Evolutionary conservation across 1,140 invertebrate genomes (phyloP).

Genomic region (Zaprionus davidi): DNA sequence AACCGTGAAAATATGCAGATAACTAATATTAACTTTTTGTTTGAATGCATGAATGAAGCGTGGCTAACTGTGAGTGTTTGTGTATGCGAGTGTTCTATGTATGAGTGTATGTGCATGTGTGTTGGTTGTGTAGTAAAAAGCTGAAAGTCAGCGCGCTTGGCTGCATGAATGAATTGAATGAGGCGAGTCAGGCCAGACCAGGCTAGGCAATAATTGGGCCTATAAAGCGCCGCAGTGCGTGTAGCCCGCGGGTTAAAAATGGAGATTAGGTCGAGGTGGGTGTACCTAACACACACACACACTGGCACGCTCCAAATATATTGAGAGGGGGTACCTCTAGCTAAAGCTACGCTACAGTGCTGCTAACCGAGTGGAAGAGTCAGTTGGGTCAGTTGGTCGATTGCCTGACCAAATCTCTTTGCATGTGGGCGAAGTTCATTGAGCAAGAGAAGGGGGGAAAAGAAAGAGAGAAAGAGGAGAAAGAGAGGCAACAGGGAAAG

Average conservation of each 20-base stretch:
- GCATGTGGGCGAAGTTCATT: slow-evolving; percentile 57
- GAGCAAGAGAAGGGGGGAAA: slow-evolving; percentile 1
- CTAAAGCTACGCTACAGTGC: slow-evolving; percentile 16
- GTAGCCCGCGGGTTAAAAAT: slow-evolving; percentile 48
- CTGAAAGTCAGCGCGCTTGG: slow-evolving; percentile 32
- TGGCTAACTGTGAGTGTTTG: slow-evolving; percentile 31
- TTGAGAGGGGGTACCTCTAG: slow-evolving; percentile 11
- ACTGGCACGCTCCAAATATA: slow-evolving; percentile 54
- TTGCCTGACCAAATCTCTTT: slow-evolving; percentile 45
- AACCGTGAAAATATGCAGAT: slow-evolving; percentile 82
- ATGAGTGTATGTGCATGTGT: slow-evolving; percentile 13
- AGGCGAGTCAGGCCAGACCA: slow-evolving; percentile 33
- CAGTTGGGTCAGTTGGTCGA: slow-evolving; percentile 26
- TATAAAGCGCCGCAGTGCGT: slow-evolving; percentile 52
- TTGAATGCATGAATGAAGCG: slow-evolving; percentile 78
- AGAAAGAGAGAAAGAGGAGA: background rate
- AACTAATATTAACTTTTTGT: slow-evolving; percentile 82
- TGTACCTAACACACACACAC: slow-evolving; percentile 15
- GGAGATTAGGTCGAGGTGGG: slow-evolving; percentile 63
- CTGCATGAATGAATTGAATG: slow-evolving; percentile 64
- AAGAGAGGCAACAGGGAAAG: background rate
- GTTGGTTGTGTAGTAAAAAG: slow-evolving; percentile 47
- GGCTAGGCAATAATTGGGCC: slow-evolving; percentile 60
- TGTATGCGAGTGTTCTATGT: background rate
- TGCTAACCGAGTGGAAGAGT: slow-evolving; percentile 10